phyloP scores from a whole-genome alignment of 2,888 invertebrate genomes.

The Troides oblongomaculatus region DNA sequence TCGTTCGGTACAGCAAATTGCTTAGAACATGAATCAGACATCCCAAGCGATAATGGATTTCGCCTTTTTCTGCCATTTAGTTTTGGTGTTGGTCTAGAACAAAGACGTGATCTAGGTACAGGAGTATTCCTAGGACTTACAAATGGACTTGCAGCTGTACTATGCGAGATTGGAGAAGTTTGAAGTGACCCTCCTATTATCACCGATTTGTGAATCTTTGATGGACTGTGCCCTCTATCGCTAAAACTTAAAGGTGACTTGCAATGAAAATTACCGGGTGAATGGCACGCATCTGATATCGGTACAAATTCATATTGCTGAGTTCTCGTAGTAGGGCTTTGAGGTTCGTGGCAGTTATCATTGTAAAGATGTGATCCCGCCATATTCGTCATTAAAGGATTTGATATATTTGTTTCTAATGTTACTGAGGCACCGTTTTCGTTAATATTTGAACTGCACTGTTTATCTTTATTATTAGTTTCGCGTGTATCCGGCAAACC shows the following conservation, averaged over 20 bases:
- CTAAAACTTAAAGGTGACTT: constrained; percentile 68
- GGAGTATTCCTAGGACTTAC: constrained; percentile 90
- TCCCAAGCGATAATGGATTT: constrained; percentile 59
- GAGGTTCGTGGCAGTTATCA: constrained; percentile 79
- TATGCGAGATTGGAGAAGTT: constrained; percentile 78
- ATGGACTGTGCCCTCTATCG: constrained; percentile 63
- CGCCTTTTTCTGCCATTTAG: constrained; percentile 63
- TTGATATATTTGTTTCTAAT: constrained; percentile 46
- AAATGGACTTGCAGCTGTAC: constrained; percentile 88
- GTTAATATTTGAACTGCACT: constrained; percentile 46
- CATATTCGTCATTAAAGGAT: constrained; percentile 45
- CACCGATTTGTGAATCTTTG: constrained; percentile 57
- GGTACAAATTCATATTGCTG: constrained; percentile 92
- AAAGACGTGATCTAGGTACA: constrained; percentile 83
- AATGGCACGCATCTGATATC: constrained; percentile 89
- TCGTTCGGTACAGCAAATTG: constrained; percentile 72
- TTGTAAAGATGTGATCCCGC: constrained; percentile 57
- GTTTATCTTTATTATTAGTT: constrained; percentile 44
- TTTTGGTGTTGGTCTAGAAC: constrained; percentile 76
- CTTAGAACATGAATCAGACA: constrained; percentile 55
- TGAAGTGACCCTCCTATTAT: constrained; percentile 68
- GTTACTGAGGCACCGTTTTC: constrained; percentile 55
- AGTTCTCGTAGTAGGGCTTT: constrained; percentile 87
- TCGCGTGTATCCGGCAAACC: constrained; percentile 44
- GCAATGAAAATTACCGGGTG: constrained; percentile 76